Percentiles rank a stretch among this genome's conserved stretches.
phyloP scores from a whole-genome alignment of 2,797 vertebrate species.

The Rachycentron canadum region DNA sequence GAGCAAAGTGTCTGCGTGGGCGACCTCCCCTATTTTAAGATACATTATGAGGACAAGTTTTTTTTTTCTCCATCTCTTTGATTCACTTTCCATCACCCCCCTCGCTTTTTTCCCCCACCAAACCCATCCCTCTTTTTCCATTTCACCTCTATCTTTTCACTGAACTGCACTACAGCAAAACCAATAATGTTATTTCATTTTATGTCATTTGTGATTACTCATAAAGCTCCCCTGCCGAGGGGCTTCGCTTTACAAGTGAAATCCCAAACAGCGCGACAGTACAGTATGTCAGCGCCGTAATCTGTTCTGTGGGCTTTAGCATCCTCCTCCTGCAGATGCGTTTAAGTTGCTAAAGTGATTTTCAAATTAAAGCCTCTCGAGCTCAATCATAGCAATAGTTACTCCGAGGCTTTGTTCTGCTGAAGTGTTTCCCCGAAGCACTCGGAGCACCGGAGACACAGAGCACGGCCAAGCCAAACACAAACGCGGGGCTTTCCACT shows the following conservation, averaged over 20 bases:
- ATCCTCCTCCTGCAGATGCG: no score
- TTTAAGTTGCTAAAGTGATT: constrained; percentile 44
- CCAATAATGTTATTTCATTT: constrained; percentile 21
- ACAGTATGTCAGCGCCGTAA: constrained; percentile 7
- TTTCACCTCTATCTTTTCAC: constrained; percentile 15
- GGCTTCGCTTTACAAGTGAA: constrained; percentile 14
- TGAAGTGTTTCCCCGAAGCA: constrained; percentile 30
- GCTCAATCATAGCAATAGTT: constrained; percentile 39
- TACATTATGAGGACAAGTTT: constrained; percentile 51
- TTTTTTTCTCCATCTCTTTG: constrained; percentile 46
- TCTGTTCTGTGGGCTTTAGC: constrained; percentile 41
- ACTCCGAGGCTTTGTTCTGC: constrained; percentile 50
- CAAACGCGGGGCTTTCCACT: constrained; percentile 35
- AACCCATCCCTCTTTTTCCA: constrained; percentile 4
- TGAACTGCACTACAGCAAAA: constrained; percentile 7
- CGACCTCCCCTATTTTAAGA: constrained; percentile 67
- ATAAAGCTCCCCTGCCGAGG: constrained; percentile 5
- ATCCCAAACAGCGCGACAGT: constrained; percentile 16
- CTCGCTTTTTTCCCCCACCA: constrained; percentile 11
- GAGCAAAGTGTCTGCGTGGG: constrained; percentile 66
- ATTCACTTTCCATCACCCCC: constrained; percentile 32
- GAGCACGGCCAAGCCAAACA: constrained; percentile 11
- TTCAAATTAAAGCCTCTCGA: constrained; percentile 41
- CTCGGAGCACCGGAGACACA: neutral
- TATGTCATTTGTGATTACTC: constrained; percentile 19